Base-by-base conservation (phyloP, 1,140 invertebrate species). In the Philaenus spumarius region DNA sequence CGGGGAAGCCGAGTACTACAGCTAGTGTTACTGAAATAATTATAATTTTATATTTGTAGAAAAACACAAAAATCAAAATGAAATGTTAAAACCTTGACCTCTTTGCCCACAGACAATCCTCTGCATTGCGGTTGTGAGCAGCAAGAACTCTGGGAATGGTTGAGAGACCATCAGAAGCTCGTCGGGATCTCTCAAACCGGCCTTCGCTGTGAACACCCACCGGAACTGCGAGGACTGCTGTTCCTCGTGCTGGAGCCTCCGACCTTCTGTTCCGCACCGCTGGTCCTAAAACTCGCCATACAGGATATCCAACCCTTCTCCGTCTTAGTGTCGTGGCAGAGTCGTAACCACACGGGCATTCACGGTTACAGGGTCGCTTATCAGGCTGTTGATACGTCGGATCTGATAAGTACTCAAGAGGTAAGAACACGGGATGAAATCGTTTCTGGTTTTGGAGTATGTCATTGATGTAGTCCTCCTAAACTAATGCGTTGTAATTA, bases 251-350 rank as follows among this genome's bases (percentile, higher is more conserved):
- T 93, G 63, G 83, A 87, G 66, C 84, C 89, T 7, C 82, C 84
- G 59, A 81, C 84, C 66, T 87, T 94, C 67, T 94, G 90, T 69
- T 84, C 89, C 56, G 78, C 84, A 48, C 89, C 89, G 5, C 74
- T 91, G 62, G 82, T 93, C 60, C 75, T 86, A 40, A 85, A 87
- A 70, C 77, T 94, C 23, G 87, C 87, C 57, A 89, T 93, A 62
- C 85, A 90, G 73, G 89, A 93, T 70, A 87, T 93, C 30, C 88
- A 92, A 72, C 88, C 89, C 2, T 89, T 87, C 73, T 89, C 87
- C 15, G 83, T 93, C 34, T 75, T 90, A 52, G 86, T 93, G 11
- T 86, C 88, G 51, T 94, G 91, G 91, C 87, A 93, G 69, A 89
- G 89, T 63, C 80, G 90, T 64, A 93, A 94, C 75, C 86, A 90